phyloP scores from a whole-genome alignment of 2,888 invertebrate genomes.

The Neria commutata region DNA sequence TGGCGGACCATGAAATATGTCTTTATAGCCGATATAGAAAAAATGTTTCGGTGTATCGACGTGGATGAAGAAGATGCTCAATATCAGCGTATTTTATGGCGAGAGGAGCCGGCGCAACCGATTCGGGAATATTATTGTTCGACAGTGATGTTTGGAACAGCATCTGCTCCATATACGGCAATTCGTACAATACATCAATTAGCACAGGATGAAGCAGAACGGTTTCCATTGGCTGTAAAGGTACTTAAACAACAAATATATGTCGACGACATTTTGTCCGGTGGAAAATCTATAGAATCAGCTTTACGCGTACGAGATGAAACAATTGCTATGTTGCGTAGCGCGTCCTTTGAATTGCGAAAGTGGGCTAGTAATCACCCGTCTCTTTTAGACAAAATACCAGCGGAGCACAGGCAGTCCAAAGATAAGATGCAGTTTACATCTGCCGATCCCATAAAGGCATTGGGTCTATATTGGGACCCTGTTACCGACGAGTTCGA shows the following conservation, averaged over 20 bases:
- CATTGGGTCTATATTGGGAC: constrained; percentile 25
- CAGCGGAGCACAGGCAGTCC: constrained; percentile 1
- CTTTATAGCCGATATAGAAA: constrained; percentile 19
- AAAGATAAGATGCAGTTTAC: constrained; percentile 3
- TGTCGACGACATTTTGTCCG: constrained; percentile 20
- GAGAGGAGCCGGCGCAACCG: background rate
- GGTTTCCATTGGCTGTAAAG: background rate
- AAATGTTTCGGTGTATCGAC: constrained; percentile 24
- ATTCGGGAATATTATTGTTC: constrained; percentile 4
- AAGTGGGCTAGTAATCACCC: constrained; percentile 13
- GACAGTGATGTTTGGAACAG: constrained; percentile 3
- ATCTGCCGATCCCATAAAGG: constrained; percentile 5
- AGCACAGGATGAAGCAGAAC: constrained; percentile 3
- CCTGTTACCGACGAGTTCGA: constrained; percentile 16
- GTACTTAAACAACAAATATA: constrained; percentile 11
- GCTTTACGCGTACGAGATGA: too few relatives aligned
- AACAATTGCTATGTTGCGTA: constrained; percentile 5
- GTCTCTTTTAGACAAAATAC: constrained; percentile 7
- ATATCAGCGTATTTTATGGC: constrained; percentile 25
- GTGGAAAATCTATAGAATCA: background rate
- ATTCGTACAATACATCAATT: constrained; percentile 6
- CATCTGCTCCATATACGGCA: background rate
- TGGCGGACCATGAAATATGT: constrained; percentile 13
- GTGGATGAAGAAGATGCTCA: constrained; percentile 21
- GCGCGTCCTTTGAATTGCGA: background rate